A percentile compares a stretch with the other conserved stretches of the same genome.
These are phyloP conservation scores for Epinephelus awoara DNA, from an alignment of 2,797 vertebrate species.

Conservation along the genomic window DNA sequence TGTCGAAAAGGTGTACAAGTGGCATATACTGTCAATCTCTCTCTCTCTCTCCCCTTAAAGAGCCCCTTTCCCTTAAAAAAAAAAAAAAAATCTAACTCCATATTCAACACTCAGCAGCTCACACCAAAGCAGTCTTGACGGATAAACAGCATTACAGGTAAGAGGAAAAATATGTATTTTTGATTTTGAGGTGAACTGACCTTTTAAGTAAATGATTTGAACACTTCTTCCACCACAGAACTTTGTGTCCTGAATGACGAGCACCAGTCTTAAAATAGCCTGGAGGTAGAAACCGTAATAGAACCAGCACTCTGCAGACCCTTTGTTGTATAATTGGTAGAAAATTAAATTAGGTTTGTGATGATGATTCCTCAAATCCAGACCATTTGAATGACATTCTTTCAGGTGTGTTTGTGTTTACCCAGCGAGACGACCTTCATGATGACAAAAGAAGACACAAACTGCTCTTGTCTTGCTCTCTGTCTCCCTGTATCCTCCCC, in stretches of 20 bases:
- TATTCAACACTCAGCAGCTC: too few relatives aligned
- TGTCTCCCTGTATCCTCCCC: background rate
- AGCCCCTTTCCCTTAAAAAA: too few relatives aligned
- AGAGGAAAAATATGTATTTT: too few relatives aligned
- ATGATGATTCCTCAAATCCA: background rate
- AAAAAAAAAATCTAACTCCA: too few relatives aligned
- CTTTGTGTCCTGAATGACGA: background rate
- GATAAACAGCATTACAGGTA: too few relatives aligned
- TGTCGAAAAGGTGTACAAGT: too few relatives aligned
- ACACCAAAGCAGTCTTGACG: too few relatives aligned
- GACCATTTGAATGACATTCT: constrained; percentile 62
- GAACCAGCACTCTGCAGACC: background rate
- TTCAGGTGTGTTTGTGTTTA: constrained; percentile 52
- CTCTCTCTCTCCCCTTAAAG: too few relatives aligned
- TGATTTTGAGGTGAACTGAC: too few relatives aligned
- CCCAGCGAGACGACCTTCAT: constrained; percentile 60
- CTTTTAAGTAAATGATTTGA: background rate
- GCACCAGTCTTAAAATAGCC: background rate
- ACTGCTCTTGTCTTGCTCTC: background rate
- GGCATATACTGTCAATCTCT: too few relatives aligned
- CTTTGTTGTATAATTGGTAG: constrained; percentile 6
- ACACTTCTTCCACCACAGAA: background rate
- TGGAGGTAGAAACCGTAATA: too few relatives aligned
- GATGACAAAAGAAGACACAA: background rate
- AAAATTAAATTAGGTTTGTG: background rate